A percentile compares a stretch with the other conserved stretches of the same genome.
These are phyloP conservation scores for Chroicocephalus ridibundus DNA, from an alignment of 2,113 vertebrate species.

Conservation along the genomic window DNA sequence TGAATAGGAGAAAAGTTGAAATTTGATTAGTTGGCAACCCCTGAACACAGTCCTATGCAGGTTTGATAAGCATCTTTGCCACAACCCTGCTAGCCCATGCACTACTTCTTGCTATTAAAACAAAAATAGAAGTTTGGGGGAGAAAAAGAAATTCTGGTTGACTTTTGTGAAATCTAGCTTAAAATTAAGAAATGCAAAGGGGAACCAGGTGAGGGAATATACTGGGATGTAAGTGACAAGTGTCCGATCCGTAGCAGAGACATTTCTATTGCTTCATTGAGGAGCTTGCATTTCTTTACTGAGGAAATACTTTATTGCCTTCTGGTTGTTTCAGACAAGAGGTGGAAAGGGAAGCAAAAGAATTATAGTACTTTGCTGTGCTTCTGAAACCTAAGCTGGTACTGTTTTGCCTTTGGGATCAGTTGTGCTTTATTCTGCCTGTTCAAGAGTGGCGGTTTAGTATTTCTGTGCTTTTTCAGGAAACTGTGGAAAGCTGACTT, in stretches of 20 bases:
- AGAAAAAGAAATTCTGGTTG: background rate
- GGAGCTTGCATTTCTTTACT: background rate
- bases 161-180: background rate
- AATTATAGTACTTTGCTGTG: background rate
- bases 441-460: background rate
- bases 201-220: background rate
- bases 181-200: background rate
- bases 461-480: background rate
- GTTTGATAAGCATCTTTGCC: background rate
- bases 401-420: background rate
- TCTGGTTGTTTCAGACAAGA: background rate
- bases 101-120: background rate
- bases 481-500: background rate
- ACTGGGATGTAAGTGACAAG: background rate
- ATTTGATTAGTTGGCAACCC: background rate
- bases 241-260: background rate
- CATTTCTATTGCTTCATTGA: background rate
- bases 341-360: background rate
- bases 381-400: background rate
- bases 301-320: background rate
- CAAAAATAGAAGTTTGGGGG: background rate
- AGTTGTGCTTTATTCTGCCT: background rate
- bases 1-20: background rate
- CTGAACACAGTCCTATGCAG: background rate
- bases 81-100: background rate